Percentiles rank a stretch among this genome's conserved stretches.
phyloP scores from a whole-genome alignment of 2,888 invertebrate genomes.

The Melieria crassipennis region DNA sequence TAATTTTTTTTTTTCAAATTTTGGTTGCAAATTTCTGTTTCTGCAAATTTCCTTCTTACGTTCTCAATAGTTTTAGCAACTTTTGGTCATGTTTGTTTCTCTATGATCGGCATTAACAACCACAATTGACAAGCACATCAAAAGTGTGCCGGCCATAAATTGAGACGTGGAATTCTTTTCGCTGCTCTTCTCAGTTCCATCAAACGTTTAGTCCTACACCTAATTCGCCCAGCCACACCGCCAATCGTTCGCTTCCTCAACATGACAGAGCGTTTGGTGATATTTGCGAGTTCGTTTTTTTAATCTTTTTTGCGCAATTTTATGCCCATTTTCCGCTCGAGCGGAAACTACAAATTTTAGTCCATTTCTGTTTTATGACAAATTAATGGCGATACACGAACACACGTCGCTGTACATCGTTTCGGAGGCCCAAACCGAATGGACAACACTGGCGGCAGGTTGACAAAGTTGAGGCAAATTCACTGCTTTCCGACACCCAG shows the following conservation, averaged over 20 bases:
- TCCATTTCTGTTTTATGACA: conserved; percentile 61
- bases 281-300: too few species aligned
- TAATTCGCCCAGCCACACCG: background rate
- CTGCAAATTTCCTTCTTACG: background rate
- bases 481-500: too few species aligned
- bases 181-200: background rate
- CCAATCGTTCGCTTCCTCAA: background rate
- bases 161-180: conserved; percentile 8
- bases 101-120: background rate
- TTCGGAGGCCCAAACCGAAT: too few species aligned
- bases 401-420: too few species aligned
- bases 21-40: background rate
- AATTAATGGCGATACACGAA: conserved; percentile 59
- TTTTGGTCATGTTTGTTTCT: background rate
- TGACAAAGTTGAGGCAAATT: too few species aligned
- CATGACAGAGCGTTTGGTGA: too few species aligned
- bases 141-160: conserved; percentile 29
- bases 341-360: conserved; percentile 50
- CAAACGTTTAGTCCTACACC: background rate
- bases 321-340: too few species aligned
- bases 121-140: background rate
- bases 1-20: too few species aligned
- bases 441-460: too few species aligned
- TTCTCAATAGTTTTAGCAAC: background rate
- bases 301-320: too few species aligned